phyloP scores from a whole-genome alignment of 2,113 vertebrate genomes.

The Damaliscus lunatus region DNA sequence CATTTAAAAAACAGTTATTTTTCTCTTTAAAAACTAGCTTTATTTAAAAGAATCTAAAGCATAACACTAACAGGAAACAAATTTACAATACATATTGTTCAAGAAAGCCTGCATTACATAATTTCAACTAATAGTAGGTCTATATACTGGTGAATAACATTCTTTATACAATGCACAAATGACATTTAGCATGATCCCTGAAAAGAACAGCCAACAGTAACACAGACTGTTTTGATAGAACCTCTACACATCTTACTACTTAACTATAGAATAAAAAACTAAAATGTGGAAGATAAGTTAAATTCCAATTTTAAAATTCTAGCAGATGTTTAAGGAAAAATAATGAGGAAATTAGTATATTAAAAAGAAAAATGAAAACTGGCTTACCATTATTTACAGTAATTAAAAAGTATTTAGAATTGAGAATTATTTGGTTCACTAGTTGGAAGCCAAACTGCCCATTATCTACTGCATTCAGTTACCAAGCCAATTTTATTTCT shows the following conservation, averaged over 20 bases:
- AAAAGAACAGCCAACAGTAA: conserved; percentile 44
- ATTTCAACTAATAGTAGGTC: conserved; percentile 61
- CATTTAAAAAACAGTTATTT: conserved; percentile 59
- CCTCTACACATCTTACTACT: conserved; percentile 50
- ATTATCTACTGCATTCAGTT: conserved; percentile 12
- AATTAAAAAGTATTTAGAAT: conserved; percentile 46
- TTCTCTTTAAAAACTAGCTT: conserved; percentile 77
- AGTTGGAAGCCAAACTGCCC: not conserved
- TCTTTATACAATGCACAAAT: conserved; percentile 64
- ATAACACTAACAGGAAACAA: conserved; percentile 72
- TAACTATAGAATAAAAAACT: conserved; percentile 50
- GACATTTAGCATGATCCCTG: conserved; percentile 65
- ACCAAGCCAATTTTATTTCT: conserved; percentile 37
- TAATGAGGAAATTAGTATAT: not conserved
- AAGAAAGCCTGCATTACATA: conserved; percentile 76
- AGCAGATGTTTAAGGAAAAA: not conserved
- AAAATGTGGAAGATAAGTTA: conserved; percentile 34
- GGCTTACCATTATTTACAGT: conserved; percentile 16
- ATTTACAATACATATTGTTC: conserved; percentile 72
- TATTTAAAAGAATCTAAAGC: conserved; percentile 79
- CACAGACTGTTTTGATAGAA: conserved; percentile 61
- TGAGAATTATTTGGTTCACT: conserved; percentile 19
- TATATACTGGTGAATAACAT: conserved; percentile 59
- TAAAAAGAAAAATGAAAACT: conserved; percentile 18
- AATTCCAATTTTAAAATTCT: conserved; percentile 42